Conservation (phyloP, 2,888 invertebrate species). For the Opisthograptis luteolata region DNA sequence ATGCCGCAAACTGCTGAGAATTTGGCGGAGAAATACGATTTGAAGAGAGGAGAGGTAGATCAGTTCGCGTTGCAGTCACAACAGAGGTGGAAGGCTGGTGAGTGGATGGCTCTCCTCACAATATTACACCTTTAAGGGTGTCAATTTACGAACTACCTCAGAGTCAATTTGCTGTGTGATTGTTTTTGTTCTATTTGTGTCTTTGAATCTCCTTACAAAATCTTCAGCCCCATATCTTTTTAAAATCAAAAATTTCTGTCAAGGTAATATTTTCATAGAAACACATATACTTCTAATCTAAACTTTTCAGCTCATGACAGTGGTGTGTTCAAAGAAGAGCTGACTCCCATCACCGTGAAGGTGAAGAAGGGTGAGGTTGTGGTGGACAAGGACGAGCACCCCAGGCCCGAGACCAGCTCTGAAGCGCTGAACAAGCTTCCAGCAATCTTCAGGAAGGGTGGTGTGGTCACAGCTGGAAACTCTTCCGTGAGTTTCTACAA, state of each 20-base stretch:
- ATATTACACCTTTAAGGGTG: no score
- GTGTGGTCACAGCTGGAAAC: constrained; percentile 97
- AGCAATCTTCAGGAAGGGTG: constrained; percentile 95
- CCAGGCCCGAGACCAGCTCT: constrained; percentile 92
- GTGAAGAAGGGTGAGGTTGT: constrained; percentile 91
- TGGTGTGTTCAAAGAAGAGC: constrained; percentile 95
- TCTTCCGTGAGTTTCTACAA: constrained; percentile 87
- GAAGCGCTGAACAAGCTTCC: constrained; percentile 93
- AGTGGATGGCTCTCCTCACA: no score
- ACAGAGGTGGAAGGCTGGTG: constrained; percentile 93
- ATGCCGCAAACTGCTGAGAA: constrained; percentile 99
- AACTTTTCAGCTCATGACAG: constrained; percentile 88
- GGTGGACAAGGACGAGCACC: constrained; percentile 95
- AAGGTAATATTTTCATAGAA: no score
- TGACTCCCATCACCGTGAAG: constrained; percentile 92
- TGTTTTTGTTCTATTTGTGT: no score
- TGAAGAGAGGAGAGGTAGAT: constrained; percentile 92
- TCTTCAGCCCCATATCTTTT: no score
- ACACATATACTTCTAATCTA: neutral
- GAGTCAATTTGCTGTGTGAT: no score
- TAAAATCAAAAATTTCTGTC: neutral
- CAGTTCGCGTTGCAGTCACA: constrained; percentile 94
- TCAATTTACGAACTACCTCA: no score
- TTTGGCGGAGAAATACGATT: constrained; percentile 91
- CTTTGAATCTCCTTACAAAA: no score